Evolutionary conservation across 37 sponge, comb jelly and placozoan species (phyloP).

Genomic region (Oopsacas minuta): DNA sequence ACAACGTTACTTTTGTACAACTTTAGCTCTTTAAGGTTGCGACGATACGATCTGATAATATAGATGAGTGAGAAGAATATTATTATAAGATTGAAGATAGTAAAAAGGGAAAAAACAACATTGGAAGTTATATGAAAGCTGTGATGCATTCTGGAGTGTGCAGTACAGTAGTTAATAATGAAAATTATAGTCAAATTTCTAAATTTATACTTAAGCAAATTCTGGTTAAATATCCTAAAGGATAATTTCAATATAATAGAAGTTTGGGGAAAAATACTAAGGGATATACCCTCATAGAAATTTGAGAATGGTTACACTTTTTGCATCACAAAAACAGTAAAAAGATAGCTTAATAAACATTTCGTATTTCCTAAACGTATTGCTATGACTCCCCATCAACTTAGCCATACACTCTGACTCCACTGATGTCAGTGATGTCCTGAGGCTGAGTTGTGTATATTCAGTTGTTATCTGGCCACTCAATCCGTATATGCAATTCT

Average conservation of each 20-base stretch:
- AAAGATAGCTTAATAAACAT: too few relatives aligned
- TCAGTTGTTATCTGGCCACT: background rate
- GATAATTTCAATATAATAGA: too few relatives aligned
- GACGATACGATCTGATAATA: background rate
- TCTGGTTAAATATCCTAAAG: too few relatives aligned
- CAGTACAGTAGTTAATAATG: too few relatives aligned
- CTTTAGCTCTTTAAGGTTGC: background rate
- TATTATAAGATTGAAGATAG: background rate
- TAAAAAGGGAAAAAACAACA: background rate
- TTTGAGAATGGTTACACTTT: too few relatives aligned
- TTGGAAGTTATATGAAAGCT: background rate
- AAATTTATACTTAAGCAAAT: too few relatives aligned
- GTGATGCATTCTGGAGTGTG: background rate
- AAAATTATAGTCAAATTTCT: too few relatives aligned
- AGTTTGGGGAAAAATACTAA: too few relatives aligned
- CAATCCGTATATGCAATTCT: background rate
- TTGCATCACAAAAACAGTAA: too few relatives aligned
- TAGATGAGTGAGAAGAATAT: background rate
- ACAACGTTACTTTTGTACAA: background rate
- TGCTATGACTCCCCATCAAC: background rate
- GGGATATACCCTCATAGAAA: too few relatives aligned
- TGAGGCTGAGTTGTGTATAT: background rate
- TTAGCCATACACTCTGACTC: background rate
- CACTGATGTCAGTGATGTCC: constrained; percentile 15
- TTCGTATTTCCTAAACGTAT: too few relatives aligned